Percentiles rank a stretch among this genome's conserved stretches.
phyloP scores from a whole-genome alignment of 1,140 invertebrate species.

The Ceratina calcarata region DNA sequence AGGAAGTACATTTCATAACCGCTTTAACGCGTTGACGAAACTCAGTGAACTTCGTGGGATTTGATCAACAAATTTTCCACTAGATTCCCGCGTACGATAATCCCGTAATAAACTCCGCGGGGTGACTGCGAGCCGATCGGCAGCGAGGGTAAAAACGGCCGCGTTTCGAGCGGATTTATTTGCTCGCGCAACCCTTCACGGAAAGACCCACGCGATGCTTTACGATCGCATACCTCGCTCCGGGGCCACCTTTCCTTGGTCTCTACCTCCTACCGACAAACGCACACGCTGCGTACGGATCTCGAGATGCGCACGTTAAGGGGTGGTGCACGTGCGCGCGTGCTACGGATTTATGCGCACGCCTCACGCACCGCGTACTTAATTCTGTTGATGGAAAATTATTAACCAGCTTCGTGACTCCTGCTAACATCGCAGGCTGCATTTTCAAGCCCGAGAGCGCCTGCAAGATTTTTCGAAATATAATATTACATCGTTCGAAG shows the following conservation, averaged over 20 bases:
- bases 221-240: constrained; percentile 54
- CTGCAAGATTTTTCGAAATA: too few species aligned
- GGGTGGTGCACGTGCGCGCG: constrained; percentile 1
- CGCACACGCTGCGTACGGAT: background rate
- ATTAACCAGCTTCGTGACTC: constrained; percentile 15
- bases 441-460: too few species aligned
- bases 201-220: constrained; percentile 57
- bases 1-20: too few species aligned
- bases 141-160: background rate
- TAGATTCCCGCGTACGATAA: background rate
- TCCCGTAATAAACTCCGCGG: background rate
- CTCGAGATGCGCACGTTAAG: background rate
- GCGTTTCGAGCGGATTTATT: constrained; percentile 28
- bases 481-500: too few species aligned
- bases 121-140: background rate
- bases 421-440: too few species aligned
- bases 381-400: constrained; percentile 28
- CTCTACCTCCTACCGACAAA: constrained; percentile 43
- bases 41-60: background rate
- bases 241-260: constrained; percentile 19
- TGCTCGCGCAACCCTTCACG: constrained; percentile 19
- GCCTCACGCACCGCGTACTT: constrained; percentile 34
- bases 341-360: constrained; percentile 13
- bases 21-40: too few species aligned
- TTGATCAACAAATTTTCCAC: background rate